A percentile compares a stretch with the other conserved stretches of the same genome.
These are phyloP conservation scores for Hypsopygia costalis DNA, from an alignment of 2,888 invertebrate species.

Conservation along the genomic window DNA sequence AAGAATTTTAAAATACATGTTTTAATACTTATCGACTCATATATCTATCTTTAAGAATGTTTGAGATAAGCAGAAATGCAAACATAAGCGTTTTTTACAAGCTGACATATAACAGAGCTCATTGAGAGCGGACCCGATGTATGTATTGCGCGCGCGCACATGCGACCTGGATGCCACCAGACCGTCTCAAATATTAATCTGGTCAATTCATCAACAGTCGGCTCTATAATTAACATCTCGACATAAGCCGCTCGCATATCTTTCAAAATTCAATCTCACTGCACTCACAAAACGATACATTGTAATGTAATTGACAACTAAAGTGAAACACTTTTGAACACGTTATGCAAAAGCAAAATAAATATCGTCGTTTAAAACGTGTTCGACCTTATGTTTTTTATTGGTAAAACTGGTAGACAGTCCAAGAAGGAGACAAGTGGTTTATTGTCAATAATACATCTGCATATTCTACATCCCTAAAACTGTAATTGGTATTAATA, in stretches of 20 bases:
- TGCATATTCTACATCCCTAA: no score
- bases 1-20: neutral
- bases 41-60: no score
- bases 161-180: slow-evolving; percentile 68
- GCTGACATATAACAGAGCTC: slow-evolving; percentile 50
- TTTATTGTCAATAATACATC: no score
- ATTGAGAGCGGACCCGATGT: slow-evolving; percentile 55
- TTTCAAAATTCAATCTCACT: slow-evolving; percentile 18
- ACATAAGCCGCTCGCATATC: slow-evolving; percentile 22
- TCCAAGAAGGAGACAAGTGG: no score
- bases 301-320: slow-evolving; percentile 13
- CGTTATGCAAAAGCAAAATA: slow-evolving; percentile 11
- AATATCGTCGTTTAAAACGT: neutral
- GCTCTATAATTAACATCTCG: slow-evolving; percentile 42
- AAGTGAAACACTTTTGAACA: slow-evolving; percentile 16
- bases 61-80: slow-evolving; percentile 15
- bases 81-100: slow-evolving; percentile 41
- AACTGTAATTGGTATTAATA: no score
- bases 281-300: slow-evolving; percentile 9
- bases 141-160: slow-evolving; percentile 46
- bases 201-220: slow-evolving; percentile 61
- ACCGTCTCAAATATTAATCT: slow-evolving; percentile 64
- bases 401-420: no score
- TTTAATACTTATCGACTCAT: no score
- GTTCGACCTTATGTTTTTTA: slow-evolving; percentile 9